Evolutionary conservation across 2,888 invertebrate genomes (phyloP).

Genomic region (Embidobia sp.): DNA sequence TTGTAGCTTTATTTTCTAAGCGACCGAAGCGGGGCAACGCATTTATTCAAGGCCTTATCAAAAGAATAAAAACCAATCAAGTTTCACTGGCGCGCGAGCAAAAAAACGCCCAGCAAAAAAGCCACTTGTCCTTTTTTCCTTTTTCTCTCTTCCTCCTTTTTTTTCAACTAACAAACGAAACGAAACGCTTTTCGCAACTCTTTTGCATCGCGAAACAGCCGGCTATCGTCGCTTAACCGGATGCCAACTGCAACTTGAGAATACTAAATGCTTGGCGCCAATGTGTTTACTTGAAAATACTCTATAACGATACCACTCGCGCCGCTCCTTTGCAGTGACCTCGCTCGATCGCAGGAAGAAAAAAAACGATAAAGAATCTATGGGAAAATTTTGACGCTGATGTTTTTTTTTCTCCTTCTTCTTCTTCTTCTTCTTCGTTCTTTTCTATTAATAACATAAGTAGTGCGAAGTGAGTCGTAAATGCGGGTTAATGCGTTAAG

Average conservation of each 20-base stretch:
- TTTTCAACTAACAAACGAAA: slow-evolving; percentile 34
- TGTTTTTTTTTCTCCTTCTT: slow-evolving; percentile 1
- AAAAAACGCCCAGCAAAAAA: slow-evolving; percentile 57
- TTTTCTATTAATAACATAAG: slow-evolving; percentile 27
- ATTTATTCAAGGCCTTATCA: slow-evolving; percentile 70
- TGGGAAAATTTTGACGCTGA: slow-evolving; percentile 51
- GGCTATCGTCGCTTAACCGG: slow-evolving; percentile 76
- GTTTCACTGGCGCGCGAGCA: slow-evolving; percentile 56
- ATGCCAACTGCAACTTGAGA: slow-evolving; percentile 77
- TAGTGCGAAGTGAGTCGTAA: slow-evolving; percentile 4
- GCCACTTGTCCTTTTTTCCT: slow-evolving; percentile 8
- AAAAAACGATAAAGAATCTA: slow-evolving; percentile 45
- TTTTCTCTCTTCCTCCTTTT: not conserved
- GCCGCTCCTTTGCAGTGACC: slow-evolving; percentile 60
- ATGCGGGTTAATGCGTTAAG: not conserved
- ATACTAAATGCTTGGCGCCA: slow-evolving; percentile 77
- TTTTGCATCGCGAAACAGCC: slow-evolving; percentile 56
- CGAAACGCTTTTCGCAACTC: slow-evolving; percentile 59
- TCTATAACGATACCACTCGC: slow-evolving; percentile 67
- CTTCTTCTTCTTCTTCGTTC: not conserved
- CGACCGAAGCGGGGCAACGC: slow-evolving; percentile 53
- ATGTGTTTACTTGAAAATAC: slow-evolving; percentile 74
- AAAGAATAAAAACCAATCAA: slow-evolving; percentile 72
- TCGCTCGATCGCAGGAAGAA: slow-evolving; percentile 42
- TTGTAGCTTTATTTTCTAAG: slow-evolving; percentile 64